Conservation (phyloP, 30 jellyfish, hydroid and myxozoan genomes). For the Euphysa ruthae region DNA sequence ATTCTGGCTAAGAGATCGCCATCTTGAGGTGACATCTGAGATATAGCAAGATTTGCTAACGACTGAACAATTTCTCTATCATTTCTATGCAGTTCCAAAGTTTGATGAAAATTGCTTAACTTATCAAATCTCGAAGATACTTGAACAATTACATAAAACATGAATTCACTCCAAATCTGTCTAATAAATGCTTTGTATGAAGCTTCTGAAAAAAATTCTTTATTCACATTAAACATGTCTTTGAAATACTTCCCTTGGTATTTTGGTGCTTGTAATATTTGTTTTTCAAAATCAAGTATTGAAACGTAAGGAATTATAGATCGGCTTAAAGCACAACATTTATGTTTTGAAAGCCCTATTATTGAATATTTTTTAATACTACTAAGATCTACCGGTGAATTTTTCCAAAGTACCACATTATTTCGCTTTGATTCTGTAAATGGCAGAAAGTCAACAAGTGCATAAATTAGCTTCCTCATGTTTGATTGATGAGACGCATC, state of each 20-base stretch:
- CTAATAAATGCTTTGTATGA: conserved; percentile 37
- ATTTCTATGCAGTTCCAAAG: no score
- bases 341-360: conserved; percentile 58
- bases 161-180: not conserved
- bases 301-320: conserved; percentile 61
- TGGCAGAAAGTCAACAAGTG: conserved; percentile 55
- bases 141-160: no score
- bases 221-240: conserved; percentile 38
- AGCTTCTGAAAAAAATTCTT: conserved; percentile 62
- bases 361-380: conserved; percentile 39
- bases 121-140: no score
- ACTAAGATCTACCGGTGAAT: conserved; percentile 42
- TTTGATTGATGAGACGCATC: conserved; percentile 19
- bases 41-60: no score
- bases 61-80: no score
- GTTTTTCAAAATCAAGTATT: conserved; percentile 51
- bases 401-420: conserved; percentile 54
- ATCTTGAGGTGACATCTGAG: no score
- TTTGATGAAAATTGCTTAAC: no score
- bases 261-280: conserved; percentile 58
- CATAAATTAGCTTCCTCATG: conserved; percentile 39
- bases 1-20: no score
- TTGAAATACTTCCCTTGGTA: conserved; percentile 44
- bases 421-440: conserved; percentile 16
- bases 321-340: conserved; percentile 34